phyloP scores from a whole-genome alignment of 2,113 vertebrate genomes.

The Halichoerus grypus region DNA sequence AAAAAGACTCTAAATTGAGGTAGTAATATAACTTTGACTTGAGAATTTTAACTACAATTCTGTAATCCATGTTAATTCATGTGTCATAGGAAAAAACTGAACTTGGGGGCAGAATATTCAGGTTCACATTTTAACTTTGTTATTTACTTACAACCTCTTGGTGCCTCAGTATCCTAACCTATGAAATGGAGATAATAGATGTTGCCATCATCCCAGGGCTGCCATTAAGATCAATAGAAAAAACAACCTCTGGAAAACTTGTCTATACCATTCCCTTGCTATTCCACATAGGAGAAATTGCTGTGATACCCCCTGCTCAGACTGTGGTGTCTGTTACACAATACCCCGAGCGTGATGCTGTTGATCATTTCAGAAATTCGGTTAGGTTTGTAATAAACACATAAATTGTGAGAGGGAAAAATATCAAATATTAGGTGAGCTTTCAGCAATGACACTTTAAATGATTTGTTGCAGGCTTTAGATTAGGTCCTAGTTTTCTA shows the following conservation, averaged over 20 bases:
- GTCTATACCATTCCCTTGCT: neutral
- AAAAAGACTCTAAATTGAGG: neutral
- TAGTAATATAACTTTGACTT: neutral
- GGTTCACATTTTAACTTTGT: slow-evolving; percentile 36
- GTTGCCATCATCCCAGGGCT: neutral
- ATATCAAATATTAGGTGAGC: neutral
- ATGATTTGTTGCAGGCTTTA: neutral
- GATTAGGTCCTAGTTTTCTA: neutral
- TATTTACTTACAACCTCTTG: neutral
- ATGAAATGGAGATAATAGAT: neutral
- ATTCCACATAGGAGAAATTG: neutral
- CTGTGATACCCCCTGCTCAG: neutral
- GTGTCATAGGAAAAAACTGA: neutral
- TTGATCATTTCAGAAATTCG: slow-evolving; percentile 11
- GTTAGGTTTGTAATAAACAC: slow-evolving; percentile 42
- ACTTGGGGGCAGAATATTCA: neutral
- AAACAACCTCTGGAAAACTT: neutral
- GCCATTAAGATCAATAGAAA: neutral
- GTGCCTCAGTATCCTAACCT: neutral
- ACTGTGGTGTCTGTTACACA: neutral
- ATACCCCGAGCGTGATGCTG: neutral
- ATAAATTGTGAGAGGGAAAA: neutral
- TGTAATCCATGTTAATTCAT: neutral
- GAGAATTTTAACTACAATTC: neutral
- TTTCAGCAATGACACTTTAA: neutral